phyloP scores from a whole-genome alignment of 2,113 vertebrate species.

The Corynorhinus townsendii region DNA sequence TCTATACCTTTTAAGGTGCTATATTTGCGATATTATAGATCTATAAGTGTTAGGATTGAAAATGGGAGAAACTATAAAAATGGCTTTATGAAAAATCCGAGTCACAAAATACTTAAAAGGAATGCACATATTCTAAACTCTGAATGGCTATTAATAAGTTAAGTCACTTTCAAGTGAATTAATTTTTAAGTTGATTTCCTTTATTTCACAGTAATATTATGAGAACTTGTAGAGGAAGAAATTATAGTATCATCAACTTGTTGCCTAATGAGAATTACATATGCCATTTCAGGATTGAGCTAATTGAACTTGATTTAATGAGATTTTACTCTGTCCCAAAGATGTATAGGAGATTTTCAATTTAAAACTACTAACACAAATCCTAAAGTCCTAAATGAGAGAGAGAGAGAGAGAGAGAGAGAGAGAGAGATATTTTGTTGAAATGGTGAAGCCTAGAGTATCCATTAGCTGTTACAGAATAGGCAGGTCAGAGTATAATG shows the following conservation, averaged over 20 bases:
- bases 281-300: conserved; percentile 50
- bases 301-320: conserved; percentile 66
- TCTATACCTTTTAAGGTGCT: conserved; percentile 12
- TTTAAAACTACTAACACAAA: conserved; percentile 39
- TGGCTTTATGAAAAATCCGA: conserved; percentile 18
- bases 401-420: neutral
- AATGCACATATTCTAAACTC: neutral
- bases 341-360: conserved; percentile 27
- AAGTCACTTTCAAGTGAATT: neutral
- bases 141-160: conserved; percentile 1
- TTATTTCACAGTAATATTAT: conserved; percentile 52
- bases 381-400: neutral
- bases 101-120: conserved; percentile 1
- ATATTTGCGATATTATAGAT: neutral
- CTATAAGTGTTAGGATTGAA: neutral
- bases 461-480: conserved; percentile 35
- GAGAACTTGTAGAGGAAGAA: conserved; percentile 39
- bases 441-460: conserved; percentile 24
- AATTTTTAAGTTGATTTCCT: conserved; percentile 62
- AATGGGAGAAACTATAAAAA: conserved; percentile 1
- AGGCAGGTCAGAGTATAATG: conserved; percentile 34
- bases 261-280: conserved; percentile 55
- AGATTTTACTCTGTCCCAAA: conserved; percentile 46
- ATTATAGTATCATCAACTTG: conserved; percentile 59
- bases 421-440: neutral